Evolutionary conservation across 2,797 vertebrate genomes (phyloP).

Genomic region (Cichlasoma orientale): DNA sequence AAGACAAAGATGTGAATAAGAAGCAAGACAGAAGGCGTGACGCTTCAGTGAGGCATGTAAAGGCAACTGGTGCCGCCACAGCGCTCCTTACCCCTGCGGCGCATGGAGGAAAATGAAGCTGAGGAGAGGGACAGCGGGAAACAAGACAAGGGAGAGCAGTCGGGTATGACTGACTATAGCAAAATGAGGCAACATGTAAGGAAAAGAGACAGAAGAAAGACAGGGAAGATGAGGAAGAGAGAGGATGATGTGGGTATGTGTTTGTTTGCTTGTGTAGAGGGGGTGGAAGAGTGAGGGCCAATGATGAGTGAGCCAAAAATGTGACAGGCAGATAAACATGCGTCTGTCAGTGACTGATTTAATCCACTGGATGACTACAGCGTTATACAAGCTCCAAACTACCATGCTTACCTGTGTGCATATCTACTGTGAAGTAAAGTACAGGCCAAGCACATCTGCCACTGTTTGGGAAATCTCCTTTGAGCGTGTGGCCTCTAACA

Average conservation of each 20-base stretch:
- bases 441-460: conserved; percentile 17
- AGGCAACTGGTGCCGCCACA: conserved; percentile 61
- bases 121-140: conserved; percentile 25
- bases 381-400: conserved; percentile 31
- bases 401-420: not conserved
- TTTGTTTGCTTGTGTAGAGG: not conserved
- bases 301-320: conserved; percentile 5
- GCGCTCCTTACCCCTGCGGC: conserved; percentile 49
- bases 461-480: conserved; percentile 8
- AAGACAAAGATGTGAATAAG: conserved; percentile 58
- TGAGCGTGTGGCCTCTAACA: conserved; percentile 33
- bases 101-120: conserved; percentile 43
- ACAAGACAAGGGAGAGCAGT: conserved; percentile 24
- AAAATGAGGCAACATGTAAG: conserved; percentile 57
- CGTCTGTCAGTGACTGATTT: conserved; percentile 40
- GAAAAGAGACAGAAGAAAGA: conserved; percentile 15
- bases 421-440: not conserved
- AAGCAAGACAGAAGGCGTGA: conserved; percentile 54
- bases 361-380: conserved; percentile 45
- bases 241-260: not conserved
- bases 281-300: not conserved
- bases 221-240: not conserved
- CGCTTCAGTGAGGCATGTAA: conserved; percentile 65
- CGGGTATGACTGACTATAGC: conserved; percentile 49
- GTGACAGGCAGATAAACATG: conserved; percentile 50